Conservation (phyloP, 2,888 invertebrate species). For the Drosophila atripex region DNA sequence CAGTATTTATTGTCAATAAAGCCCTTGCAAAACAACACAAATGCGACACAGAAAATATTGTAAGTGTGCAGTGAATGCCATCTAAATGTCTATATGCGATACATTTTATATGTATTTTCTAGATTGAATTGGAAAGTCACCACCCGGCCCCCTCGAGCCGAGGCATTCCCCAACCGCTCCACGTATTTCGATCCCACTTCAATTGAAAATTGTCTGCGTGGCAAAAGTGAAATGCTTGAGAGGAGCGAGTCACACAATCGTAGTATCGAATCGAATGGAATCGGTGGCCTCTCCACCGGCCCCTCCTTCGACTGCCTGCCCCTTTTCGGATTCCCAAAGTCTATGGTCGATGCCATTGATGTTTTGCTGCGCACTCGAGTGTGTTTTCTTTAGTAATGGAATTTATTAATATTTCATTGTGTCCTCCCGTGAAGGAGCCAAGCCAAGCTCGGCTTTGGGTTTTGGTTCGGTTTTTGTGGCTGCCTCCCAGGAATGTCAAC, state of each 20-base stretch:
- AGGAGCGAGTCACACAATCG: constrained; percentile 23
- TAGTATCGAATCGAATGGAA: constrained; percentile 24
- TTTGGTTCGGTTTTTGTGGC: constrained; percentile 46
- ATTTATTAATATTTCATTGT: constrained; percentile 79
- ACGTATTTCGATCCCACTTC: constrained; percentile 48
- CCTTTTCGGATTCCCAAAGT: constrained; percentile 26
- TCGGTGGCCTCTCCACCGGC: constrained; percentile 22
- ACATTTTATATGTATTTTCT: constrained; percentile 42
- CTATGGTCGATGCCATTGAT: constrained; percentile 58
- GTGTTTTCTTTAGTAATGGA: constrained; percentile 77
- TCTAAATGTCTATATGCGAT: constrained; percentile 51
- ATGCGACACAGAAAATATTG: constrained; percentile 51
- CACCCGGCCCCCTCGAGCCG: neutral
- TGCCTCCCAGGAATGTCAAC: constrained; percentile 65
- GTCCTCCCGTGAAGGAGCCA: constrained; percentile 36
- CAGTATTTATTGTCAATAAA: constrained; percentile 44
- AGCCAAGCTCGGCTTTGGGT: neutral
- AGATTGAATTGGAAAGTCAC: constrained; percentile 58
- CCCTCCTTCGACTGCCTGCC: neutral
- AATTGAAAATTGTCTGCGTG: constrained; percentile 69
- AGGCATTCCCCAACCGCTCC: constrained; percentile 3
- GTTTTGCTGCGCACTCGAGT: constrained; percentile 75
- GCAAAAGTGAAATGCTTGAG: constrained; percentile 60
- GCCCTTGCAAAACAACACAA: constrained; percentile 34
- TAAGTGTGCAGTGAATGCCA: constrained; percentile 47